These are phyloP conservation scores for Pseudobourletiella spinata DNA, from an alignment of 1,140 invertebrate species.

Conservation along the genomic window DNA sequence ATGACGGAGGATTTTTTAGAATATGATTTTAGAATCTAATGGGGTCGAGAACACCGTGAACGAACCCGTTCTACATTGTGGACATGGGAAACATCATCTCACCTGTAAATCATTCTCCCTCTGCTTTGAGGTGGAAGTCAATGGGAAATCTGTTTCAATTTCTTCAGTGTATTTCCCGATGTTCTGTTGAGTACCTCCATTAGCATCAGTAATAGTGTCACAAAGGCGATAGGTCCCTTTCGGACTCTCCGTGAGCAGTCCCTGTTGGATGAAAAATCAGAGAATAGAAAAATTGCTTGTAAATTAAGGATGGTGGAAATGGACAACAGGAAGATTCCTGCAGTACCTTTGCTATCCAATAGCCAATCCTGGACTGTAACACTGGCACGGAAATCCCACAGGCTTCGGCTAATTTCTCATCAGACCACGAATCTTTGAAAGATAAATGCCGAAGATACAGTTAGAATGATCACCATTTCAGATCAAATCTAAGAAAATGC, in stretches of 20 bases:
- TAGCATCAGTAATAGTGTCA: not conserved
- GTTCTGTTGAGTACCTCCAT: not conserved
- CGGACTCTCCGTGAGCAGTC: constrained; percentile 14
- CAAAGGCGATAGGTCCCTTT: constrained; percentile 13
- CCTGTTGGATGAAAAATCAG: constrained; percentile 10
- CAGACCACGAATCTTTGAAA: constrained; percentile 17
- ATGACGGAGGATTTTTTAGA: no score
- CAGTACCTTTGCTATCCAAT: constrained; percentile 19
- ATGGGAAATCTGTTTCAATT: constrained; percentile 82
- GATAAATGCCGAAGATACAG: no score
- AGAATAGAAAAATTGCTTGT: no score
- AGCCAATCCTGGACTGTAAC: constrained; percentile 3
- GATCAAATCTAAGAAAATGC: not conserved
- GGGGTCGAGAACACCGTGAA: not conserved
- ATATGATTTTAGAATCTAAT: not conserved
- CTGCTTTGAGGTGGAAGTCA: constrained; percentile 86
- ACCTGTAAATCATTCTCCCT: constrained; percentile 83
- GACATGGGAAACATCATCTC: no score
- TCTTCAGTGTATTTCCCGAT: constrained; percentile 51
- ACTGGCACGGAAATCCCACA: constrained; percentile 1
- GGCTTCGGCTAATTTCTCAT: constrained; percentile 2
- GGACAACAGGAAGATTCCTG: no score
- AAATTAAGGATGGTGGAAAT: no score
- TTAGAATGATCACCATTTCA: no score
- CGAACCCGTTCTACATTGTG: not conserved